Evolutionary conservation across 2,888 invertebrate genomes (phyloP), one percentile per base, ranked within the genome.

Genomic region (Zelleria hepariella): DNA sequence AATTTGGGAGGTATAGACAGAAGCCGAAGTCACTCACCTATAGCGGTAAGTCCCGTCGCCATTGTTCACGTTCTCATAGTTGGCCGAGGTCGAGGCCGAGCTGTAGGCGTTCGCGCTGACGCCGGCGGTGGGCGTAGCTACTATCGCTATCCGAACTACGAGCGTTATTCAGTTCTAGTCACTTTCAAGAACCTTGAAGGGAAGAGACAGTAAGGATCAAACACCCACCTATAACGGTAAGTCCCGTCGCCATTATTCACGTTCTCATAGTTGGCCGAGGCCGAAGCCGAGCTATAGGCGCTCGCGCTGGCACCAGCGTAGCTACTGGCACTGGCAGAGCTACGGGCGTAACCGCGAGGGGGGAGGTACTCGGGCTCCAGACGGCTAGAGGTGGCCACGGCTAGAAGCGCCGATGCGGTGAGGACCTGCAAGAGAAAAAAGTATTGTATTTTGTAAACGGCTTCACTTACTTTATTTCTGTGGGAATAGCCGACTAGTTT

Each of bases 31-130:
- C n/a, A 21, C 72, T 66, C 69, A 92, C 92, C 91, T 92, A 78
- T 90, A 93, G 63, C 90, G 89, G 70, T 93, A 93, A 69, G 83
- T 91, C 64, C 92, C 93, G 67, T 91, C 91, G 62, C 91, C 91
- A 67, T 92, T 91, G 75, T 92, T 92, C 66, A 89, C 86, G 71
- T 91, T 92, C 67, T 91, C 91, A 71, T 89, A 92, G 64, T 84
- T 84, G 62, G 91, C 78, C 65, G 91, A 91, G 61, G 62, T 60
- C 2, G 64, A 47, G 49, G 49, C 20, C 25, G 49, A 49, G 25
- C 26, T 56, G 49, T 27, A 88, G 81, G 62, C 60, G 60, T 66
- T 65, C 7, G 63, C 72, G 48, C 66, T 66, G 25, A 68, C 69
- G 27, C 72, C 73, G 42, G 75, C n/a, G n/a, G n/a, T n/a, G n/a